Base-by-base conservation (phyloP, 1,140 invertebrate genomes). In the Aphidius gifuensis region DNA sequence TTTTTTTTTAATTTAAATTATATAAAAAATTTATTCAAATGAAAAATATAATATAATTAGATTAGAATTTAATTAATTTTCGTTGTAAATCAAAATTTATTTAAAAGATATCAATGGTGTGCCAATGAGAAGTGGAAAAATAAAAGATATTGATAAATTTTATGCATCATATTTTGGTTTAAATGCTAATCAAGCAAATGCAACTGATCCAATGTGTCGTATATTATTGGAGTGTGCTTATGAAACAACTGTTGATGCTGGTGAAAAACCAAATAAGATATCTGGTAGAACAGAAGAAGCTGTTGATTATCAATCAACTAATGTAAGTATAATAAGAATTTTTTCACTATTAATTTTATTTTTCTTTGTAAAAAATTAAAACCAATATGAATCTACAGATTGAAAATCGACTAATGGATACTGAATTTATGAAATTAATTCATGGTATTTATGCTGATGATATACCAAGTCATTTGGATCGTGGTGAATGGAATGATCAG, bases 191-290 rank as follows among this genome's bases (percentile, higher is more conserved):
- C 92, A 95, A 75, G 92, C 92, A 0, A 85, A 94, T 64, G 85
- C 84, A 7, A 92, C 95, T 90, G 94, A 97, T 69, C 93, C 93
- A 0, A 92, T 94, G 87, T 86, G 90, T 66, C 83, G 94, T 60
- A 85, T 94, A 60, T 76, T 96, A 9, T 74, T 97, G 32, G 94
- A 97, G 78, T 87, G 89, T 53, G 82, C 91, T 0, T 90, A 92
- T 69, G 94, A 96, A 80, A 91, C 93, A 1, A 85, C 96, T n/a
- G 80, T 94, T 61, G 94, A 97, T 84, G 90, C 94, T 62, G 94
- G 94, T 4, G 43, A 72, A 5, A 81, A 79, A 69, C 78, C 78
- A 4, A 66, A 64, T 5, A 56, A 84, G 2, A 82, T 83, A 46
- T 87, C 86, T 61, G 88, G 88, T 21, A 82, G 91, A 65, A 90